Evolutionary conservation across 2,888 invertebrate genomes (phyloP).

Genomic region (Falcaria lacertinaria): DNA sequence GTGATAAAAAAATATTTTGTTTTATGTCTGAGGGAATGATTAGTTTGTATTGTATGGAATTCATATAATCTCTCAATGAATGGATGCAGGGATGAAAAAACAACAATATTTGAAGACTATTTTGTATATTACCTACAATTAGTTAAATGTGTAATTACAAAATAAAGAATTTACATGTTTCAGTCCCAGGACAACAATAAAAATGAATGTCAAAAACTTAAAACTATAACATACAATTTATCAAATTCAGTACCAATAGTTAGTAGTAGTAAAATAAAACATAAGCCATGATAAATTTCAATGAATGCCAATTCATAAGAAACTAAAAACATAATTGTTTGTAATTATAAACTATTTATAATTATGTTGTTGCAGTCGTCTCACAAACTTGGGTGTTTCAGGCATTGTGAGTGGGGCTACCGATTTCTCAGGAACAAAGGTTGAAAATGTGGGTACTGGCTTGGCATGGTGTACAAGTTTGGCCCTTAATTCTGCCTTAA

Average conservation of each 20-base stretch:
- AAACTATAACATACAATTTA: not conserved
- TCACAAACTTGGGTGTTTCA: conserved; percentile 80
- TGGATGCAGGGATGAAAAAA: too few species aligned
- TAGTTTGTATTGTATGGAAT: too few species aligned
- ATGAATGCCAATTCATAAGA: not conserved
- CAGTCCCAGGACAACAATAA: not conserved
- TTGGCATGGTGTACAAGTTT: conserved; percentile 81
- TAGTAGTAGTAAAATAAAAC: too few species aligned
- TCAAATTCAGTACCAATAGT: too few species aligned
- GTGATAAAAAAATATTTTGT: too few species aligned
- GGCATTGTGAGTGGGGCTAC: conserved; percentile 80
- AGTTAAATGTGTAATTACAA: too few species aligned
- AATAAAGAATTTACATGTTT: not conserved
- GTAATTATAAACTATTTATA: not conserved
- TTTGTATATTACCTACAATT: not conserved
- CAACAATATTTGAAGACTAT: too few species aligned
- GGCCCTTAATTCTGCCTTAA: conserved; percentile 73
- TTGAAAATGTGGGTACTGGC: conserved; percentile 76
- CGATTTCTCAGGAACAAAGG: conserved; percentile 74
- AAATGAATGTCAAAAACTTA: not conserved
- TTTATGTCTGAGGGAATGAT: too few species aligned
- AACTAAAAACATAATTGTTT: not conserved
- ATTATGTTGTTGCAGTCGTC: conserved; percentile 48
- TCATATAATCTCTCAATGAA: too few species aligned
- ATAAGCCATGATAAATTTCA: not conserved